These are phyloP conservation scores for Gallinago nigripennis DNA, from an alignment of 2,797 vertebrate genomes.

Conservation along the genomic window DNA sequence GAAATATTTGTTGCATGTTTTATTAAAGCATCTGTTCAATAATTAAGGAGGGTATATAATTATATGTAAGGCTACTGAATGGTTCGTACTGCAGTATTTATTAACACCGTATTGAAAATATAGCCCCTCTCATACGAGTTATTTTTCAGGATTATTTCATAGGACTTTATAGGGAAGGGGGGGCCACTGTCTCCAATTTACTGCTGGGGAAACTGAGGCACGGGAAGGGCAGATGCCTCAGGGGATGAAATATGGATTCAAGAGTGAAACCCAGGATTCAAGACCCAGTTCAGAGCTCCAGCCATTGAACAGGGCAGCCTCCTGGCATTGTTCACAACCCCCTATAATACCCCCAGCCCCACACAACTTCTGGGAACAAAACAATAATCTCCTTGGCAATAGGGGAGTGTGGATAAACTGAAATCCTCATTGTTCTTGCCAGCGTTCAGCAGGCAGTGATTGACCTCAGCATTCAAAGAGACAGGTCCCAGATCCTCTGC, in stretches of 20 bases:
- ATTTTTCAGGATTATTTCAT: not conserved
- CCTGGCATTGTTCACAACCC: not conserved
- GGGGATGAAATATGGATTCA: not conserved
- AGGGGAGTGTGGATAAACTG: not conserved
- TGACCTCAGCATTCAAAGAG: not conserved
- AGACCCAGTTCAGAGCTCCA: not conserved
- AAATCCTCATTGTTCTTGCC: not conserved
- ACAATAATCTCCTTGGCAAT: not conserved
- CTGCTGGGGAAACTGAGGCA: not conserved
- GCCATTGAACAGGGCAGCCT: not conserved
- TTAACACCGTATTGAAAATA: not conserved
- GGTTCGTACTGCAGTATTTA: not conserved
- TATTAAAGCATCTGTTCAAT: slow-evolving; percentile 60
- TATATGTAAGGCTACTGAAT: not conserved
- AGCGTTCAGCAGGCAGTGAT: not conserved
- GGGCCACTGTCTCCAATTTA: not conserved
- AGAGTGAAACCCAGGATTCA: not conserved
- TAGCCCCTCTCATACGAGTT: not conserved
- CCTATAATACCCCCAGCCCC: not conserved
- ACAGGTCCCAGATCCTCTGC: not conserved
- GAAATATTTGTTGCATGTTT: slow-evolving; percentile 59
- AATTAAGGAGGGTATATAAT: slow-evolving; percentile 55
- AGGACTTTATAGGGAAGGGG: not conserved
- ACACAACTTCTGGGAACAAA: not conserved
- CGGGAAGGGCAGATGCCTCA: not conserved